Conservation (phyloP, 2,113 vertebrate genomes). For the Promerops cafer region DNA sequence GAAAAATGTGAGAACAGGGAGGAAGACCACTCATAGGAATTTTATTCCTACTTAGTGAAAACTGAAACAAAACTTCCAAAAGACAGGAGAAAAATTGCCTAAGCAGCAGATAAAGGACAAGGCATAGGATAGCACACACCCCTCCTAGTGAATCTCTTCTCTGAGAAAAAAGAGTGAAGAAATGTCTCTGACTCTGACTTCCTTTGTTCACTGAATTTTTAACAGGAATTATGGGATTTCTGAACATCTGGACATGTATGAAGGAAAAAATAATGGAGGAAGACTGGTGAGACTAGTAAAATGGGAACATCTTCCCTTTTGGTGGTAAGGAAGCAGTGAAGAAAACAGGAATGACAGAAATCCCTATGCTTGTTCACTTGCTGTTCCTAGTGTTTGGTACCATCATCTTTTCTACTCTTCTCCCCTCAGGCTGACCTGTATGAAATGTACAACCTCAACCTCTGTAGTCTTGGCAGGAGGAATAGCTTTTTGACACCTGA, state of each 20-base stretch:
- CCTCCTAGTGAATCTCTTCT: rapidly evolving
- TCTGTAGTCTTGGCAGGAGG: neutral
- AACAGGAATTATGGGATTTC: neutral
- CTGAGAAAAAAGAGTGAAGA: neutral
- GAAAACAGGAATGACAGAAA: neutral
- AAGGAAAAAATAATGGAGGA: neutral
- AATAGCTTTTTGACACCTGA: neutral
- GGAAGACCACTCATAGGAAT: neutral
- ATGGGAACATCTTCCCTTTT: neutral
- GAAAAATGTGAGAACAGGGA: neutral
- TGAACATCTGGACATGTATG: rapidly evolving
- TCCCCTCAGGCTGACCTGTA: neutral
- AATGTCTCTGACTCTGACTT: neutral
- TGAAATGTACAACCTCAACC: neutral
- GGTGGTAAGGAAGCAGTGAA: neutral
- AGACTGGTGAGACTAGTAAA: neutral
- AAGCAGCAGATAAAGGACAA: neutral
- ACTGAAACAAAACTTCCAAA: neutral
- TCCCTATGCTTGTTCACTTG: neutral
- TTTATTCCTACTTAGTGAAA: neutral
- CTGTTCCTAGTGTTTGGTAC: neutral
- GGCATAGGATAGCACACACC: neutral
- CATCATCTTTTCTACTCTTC: neutral
- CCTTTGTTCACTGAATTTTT: neutral
- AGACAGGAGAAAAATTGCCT: neutral